These are phyloP conservation scores for Caranx melampygus DNA, from an alignment of 2,113 vertebrate species.

Conservation along the genomic window DNA sequence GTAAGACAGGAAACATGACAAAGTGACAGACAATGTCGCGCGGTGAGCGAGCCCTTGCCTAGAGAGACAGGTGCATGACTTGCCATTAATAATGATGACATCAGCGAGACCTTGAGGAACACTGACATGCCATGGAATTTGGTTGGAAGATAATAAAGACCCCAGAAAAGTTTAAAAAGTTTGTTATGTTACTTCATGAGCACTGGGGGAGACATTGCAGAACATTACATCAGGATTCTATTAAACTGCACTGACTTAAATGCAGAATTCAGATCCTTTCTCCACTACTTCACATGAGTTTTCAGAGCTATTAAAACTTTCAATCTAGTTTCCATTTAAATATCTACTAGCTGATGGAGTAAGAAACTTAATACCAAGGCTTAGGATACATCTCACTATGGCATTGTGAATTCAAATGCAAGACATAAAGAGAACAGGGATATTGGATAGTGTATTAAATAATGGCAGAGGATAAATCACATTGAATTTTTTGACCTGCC, in stretches of 20 bases:
- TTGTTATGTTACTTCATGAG: not conserved
- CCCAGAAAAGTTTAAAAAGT: conserved; percentile 28
- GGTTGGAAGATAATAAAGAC: conserved; percentile 41
- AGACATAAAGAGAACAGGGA: not conserved
- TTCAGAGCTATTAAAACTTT: not conserved
- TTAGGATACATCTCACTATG: not conserved
- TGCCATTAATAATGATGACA: conserved; percentile 48
- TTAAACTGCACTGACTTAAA: not conserved
- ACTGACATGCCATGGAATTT: conserved; percentile 44
- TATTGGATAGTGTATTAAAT: not conserved
- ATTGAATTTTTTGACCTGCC: not conserved
- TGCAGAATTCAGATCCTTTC: not conserved
- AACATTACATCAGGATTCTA: conserved; percentile 27
- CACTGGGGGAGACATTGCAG: conserved; percentile 18
- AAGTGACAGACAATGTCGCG: conserved; percentile 62
- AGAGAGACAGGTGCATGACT: conserved; percentile 61
- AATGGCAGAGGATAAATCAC: not conserved
- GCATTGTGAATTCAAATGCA: not conserved
- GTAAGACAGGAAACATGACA: conserved; percentile 47
- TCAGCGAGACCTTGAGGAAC: conserved; percentile 7
- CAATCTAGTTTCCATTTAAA: too few species aligned
- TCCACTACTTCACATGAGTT: not conserved
- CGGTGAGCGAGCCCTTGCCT: conserved; percentile 61
- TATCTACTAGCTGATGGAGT: not conserved
- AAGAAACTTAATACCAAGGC: not conserved